Conservation (phyloP, 2,113 vertebrate species). For the Scophthalmus maximus region DNA sequence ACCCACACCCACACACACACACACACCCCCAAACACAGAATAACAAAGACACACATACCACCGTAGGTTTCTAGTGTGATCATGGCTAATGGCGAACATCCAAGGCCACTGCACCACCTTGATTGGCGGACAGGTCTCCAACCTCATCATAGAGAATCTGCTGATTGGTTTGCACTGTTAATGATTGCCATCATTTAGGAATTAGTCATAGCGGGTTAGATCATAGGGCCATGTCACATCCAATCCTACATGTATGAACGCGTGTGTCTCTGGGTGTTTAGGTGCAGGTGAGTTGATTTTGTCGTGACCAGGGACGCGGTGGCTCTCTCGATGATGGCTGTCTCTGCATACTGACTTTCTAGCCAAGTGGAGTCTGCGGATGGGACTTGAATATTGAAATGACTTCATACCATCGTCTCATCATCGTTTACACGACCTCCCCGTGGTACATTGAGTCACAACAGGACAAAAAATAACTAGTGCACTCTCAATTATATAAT, state of each 20-base stretch:
- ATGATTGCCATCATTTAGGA: slow-evolving; percentile 9
- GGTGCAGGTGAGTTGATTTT: neutral
- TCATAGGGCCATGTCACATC: slow-evolving; percentile 28
- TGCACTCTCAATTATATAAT: too few species aligned
- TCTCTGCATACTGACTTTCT: neutral
- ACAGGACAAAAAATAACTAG: too few species aligned
- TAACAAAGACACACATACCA: neutral
- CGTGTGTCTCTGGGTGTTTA: slow-evolving; percentile 2
- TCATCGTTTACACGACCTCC: too few species aligned
- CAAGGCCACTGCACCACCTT: slow-evolving; percentile 12
- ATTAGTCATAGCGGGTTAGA: slow-evolving; percentile 38
- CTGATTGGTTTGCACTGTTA: slow-evolving; percentile 7
- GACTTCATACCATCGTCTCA: neutral
- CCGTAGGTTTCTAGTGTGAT: slow-evolving; percentile 8
- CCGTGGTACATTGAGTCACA: too few species aligned
- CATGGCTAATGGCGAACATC: slow-evolving; percentile 9
- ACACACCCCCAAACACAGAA: neutral
- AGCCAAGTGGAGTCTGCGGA: neutral
- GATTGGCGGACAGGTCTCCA: slow-evolving; percentile 20
- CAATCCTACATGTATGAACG: slow-evolving; percentile 3
- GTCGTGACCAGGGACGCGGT: neutral
- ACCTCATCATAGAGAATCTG: slow-evolving; percentile 3
- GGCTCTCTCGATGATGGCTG: slow-evolving; percentile 1
- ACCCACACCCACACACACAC: neutral
- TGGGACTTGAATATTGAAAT: neutral